Conservation (phyloP, 2,888 invertebrate genomes). For the Ophonus ardosiacus region DNA sequence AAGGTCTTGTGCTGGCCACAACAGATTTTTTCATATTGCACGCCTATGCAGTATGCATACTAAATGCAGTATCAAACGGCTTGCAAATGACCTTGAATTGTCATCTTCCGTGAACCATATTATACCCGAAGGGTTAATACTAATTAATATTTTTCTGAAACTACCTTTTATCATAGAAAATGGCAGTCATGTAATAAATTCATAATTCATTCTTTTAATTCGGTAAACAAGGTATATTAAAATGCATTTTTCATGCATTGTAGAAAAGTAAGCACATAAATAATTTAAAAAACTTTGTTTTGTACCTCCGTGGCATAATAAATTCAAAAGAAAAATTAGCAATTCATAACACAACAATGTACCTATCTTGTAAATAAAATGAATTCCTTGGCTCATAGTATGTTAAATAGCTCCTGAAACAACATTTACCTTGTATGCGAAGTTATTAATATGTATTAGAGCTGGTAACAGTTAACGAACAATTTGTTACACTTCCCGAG, state of each 20-base stretch:
- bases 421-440: conserved; percentile 13
- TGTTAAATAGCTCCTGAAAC: conserved; percentile 16
- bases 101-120: too few relatives aligned
- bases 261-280: conserved; percentile 24
- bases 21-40: too few relatives aligned
- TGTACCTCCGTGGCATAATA: background rate
- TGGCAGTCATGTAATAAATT: too few relatives aligned
- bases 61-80: too few relatives aligned
- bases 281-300: conserved; percentile 34
- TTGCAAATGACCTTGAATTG: too few relatives aligned
- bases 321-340: conserved; percentile 40
- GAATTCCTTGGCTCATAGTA: background rate
- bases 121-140: too few relatives aligned
- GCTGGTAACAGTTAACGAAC: conserved; percentile 22
- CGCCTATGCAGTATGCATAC: too few relatives aligned
- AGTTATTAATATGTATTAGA: conserved; percentile 42
- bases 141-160: too few relatives aligned
- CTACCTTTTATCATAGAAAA: too few relatives aligned
- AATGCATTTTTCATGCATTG: conserved; percentile 1
- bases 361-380: conserved; percentile 25
- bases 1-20: too few relatives aligned
- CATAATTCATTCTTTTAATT: too few relatives aligned
- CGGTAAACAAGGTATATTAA: background rate
- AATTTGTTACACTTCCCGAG: conserved; percentile 20
- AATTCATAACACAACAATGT: conserved; percentile 34